A percentile compares a stretch with the other conserved stretches of the same genome.
These are phyloP conservation scores for Cephus pygmeus DNA, from an alignment of 2,888 invertebrate species.

Conservation along the genomic window DNA sequence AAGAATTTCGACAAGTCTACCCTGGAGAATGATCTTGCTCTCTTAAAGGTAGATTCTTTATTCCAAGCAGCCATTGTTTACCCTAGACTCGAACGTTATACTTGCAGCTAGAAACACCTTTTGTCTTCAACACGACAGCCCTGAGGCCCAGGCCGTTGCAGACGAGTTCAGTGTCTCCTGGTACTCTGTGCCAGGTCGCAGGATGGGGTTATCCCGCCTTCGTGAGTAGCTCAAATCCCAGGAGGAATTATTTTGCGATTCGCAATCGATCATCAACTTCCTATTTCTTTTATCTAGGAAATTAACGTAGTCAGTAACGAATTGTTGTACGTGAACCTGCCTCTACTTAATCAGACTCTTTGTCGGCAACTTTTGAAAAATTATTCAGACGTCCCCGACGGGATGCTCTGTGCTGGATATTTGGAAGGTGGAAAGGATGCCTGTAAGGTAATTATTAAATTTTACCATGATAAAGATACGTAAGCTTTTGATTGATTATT, in stretches of 20 bases:
- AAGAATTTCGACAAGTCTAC: constrained; percentile 23
- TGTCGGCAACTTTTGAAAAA: constrained; percentile 42
- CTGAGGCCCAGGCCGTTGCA: constrained; percentile 27
- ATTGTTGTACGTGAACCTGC: constrained; percentile 51
- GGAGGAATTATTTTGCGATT: background rate
- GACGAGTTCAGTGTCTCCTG: constrained; percentile 1
- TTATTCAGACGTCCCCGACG: constrained; percentile 34
- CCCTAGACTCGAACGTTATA: background rate
- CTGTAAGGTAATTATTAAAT: constrained; percentile 44
- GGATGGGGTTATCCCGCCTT: constrained; percentile 52
- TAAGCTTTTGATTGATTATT: background rate
- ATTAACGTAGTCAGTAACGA: constrained; percentile 28
- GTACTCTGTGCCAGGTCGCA: constrained; percentile 42
- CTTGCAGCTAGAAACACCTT: constrained; percentile 38
- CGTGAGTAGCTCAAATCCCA: constrained; percentile 33
- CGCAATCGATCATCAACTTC: background rate
- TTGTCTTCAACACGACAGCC: constrained; percentile 29
- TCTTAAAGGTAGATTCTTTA: constrained; percentile 42
- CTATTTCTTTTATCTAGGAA: constrained; percentile 24
- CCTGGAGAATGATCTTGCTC: constrained; percentile 49
- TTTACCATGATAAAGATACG: background rate
- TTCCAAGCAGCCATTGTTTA: background rate
- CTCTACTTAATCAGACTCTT: constrained; percentile 30
- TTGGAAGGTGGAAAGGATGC: constrained; percentile 51
- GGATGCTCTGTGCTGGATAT: constrained; percentile 55